Conservation (phyloP, 2,888 invertebrate genomes). For the Tenthredo amoena region DNA sequence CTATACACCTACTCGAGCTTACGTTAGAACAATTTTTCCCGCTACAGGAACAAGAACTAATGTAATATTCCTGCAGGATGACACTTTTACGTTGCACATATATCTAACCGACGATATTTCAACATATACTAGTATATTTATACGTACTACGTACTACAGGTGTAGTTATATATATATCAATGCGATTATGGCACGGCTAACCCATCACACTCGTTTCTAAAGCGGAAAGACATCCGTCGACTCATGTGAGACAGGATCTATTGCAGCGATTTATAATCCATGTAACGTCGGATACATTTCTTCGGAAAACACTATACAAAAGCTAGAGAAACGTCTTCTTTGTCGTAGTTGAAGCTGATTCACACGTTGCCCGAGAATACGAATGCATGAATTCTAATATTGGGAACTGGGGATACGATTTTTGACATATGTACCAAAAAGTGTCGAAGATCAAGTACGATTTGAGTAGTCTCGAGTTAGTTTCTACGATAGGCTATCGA, state of each 20-base stretch:
- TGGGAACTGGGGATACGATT: background rate
- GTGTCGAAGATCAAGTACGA: background rate
- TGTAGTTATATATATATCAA: background rate
- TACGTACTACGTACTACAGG: background rate
- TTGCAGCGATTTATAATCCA: conserved; percentile 58
- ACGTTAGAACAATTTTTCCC: conserved; percentile 17
- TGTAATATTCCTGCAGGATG: conserved; percentile 16
- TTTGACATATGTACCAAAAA: background rate
- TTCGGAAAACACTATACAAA: background rate
- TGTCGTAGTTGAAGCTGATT: conserved; percentile 6
- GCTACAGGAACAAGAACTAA: background rate
- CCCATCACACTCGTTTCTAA: conserved; percentile 56
- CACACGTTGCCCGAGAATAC: background rate
- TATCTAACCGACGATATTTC: background rate
- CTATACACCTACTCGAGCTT: background rate
- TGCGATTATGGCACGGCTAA: conserved; percentile 54
- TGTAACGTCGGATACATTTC: conserved; percentile 33
- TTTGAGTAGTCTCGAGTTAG: too few species aligned
- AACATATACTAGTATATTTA: background rate
- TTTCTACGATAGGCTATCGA: too few species aligned
- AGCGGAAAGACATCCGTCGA: conserved; percentile 58
- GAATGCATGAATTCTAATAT: conserved; percentile 15
- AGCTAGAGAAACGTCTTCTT: background rate
- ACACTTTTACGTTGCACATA: conserved; percentile 21
- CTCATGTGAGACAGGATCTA: conserved; percentile 56